A percentile compares a stretch with the other conserved stretches of the same genome.
Conservation (phyloP, 64 coral and sea anemone genomes). For the Acropora tenuis region DNA sequence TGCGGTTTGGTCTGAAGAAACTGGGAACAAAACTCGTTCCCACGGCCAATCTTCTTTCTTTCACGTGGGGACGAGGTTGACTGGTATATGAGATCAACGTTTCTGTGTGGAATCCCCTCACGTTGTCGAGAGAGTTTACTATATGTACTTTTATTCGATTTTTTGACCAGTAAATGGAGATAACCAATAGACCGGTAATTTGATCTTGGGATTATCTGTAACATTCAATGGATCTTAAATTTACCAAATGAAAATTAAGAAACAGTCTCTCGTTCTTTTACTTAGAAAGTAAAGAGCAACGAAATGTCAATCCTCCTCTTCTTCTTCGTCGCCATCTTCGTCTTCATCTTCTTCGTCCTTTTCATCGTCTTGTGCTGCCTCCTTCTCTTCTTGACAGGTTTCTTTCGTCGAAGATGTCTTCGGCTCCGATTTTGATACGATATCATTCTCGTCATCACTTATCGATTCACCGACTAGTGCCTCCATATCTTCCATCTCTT, state of each 20-base stretch:
- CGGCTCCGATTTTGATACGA: neutral
- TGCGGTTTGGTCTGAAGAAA: too few relatives aligned
- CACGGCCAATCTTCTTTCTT: too few relatives aligned
- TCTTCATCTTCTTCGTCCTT: neutral
- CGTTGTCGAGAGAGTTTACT: too few relatives aligned
- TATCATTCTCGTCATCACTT: conserved; percentile 31
- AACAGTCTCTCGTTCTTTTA: neutral
- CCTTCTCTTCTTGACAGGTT: neutral
- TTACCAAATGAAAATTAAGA: neutral
- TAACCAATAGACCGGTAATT: too few relatives aligned
- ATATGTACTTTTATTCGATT: too few relatives aligned
- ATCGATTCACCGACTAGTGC: conserved; percentile 37
- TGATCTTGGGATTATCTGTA: neutral
- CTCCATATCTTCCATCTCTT: conserved; percentile 86
- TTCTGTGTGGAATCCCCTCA: too few relatives aligned
- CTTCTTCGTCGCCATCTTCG: neutral
- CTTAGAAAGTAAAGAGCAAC: neutral
- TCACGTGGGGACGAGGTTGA: too few relatives aligned
- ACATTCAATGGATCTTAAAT: neutral
- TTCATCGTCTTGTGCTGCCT: neutral
- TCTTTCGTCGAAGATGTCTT: neutral
- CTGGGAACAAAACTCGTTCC: too few relatives aligned
- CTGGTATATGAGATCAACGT: too few relatives aligned
- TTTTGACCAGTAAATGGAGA: too few relatives aligned
- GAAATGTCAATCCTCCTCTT: neutral